Percentiles rank a stretch among this genome's conserved stretches.
Conservation (phyloP, 1,140 invertebrate species). For the Pissodes strobi region DNA sequence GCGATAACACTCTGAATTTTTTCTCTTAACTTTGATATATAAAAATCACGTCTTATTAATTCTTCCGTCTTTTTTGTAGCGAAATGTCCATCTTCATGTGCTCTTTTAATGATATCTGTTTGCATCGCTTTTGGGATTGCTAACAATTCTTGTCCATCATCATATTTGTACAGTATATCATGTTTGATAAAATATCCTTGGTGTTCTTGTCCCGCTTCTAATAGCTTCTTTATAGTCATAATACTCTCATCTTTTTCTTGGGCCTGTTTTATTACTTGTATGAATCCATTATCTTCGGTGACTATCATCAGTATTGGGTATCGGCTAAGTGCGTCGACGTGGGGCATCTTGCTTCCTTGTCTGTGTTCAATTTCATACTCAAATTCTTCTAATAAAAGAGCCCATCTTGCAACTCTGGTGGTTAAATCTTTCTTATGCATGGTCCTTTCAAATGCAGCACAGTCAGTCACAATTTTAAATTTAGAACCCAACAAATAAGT, state of each 20-base stretch:
- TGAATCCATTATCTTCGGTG: constrained; percentile 35
- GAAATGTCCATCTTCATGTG: too few relatives aligned
- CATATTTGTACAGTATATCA: too few relatives aligned
- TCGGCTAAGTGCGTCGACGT: background rate
- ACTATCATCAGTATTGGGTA: constrained; percentile 1
- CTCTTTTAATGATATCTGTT: too few relatives aligned
- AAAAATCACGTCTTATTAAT: too few relatives aligned
- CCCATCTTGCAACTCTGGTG: background rate
- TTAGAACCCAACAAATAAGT: constrained; percentile 57
- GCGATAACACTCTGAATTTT: too few relatives aligned
- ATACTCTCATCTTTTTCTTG: constrained; percentile 19
- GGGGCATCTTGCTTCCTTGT: background rate
- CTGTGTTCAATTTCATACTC: background rate
- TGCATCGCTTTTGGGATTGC: too few relatives aligned
- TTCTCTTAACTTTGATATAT: too few relatives aligned
- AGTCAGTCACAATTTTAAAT: constrained; percentile 57
- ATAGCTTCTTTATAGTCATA: too few relatives aligned
- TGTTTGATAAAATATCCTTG: too few relatives aligned
- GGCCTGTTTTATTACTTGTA: constrained; percentile 31
- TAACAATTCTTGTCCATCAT: too few relatives aligned
- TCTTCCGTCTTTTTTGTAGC: too few relatives aligned
- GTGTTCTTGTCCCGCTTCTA: too few relatives aligned
- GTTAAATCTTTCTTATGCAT: constrained; percentile 12
- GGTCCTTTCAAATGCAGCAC: constrained; percentile 47
- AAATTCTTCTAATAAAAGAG: background rate